Evolutionary conservation across 2,888 invertebrate species (phyloP).

Genomic region (Lordiphosa fenestrarum): DNA sequence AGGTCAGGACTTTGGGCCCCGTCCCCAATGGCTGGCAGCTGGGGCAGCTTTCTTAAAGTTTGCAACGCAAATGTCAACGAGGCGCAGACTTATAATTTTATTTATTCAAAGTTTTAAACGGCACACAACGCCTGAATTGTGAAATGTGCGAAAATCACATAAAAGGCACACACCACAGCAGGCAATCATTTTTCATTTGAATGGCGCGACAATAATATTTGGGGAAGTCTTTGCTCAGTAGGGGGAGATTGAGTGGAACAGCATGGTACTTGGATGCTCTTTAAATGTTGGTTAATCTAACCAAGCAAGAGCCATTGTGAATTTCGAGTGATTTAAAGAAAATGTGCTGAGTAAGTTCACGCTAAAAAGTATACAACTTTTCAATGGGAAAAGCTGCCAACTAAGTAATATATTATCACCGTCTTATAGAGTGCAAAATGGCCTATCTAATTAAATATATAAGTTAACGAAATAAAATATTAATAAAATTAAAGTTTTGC

Average conservation of each 20-base stretch:
- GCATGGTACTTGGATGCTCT: constrained; percentile 2
- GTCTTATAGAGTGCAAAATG: too few species aligned
- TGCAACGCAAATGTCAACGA: background rate
- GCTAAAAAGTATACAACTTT: too few species aligned
- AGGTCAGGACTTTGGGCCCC: constrained; percentile 2
- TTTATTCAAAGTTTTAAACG: constrained; percentile 25
- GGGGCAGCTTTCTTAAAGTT: background rate
- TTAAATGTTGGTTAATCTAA: background rate
- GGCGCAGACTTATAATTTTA: constrained; percentile 48
- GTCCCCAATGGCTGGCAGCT: background rate
- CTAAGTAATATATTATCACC: too few species aligned
- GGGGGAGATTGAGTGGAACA: background rate
- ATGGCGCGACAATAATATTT: constrained; percentile 40
- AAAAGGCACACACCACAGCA: constrained; percentile 37
- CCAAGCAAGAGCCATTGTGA: background rate
- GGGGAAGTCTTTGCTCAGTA: background rate
- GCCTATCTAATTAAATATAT: too few species aligned
- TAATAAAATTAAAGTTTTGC: too few species aligned
- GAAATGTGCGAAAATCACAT: constrained; percentile 26
- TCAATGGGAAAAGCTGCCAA: too few species aligned
- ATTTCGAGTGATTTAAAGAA: too few species aligned
- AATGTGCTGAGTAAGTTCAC: too few species aligned
- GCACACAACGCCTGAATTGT: background rate
- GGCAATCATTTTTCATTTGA: constrained; percentile 59
- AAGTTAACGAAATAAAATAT: too few species aligned